Conservation (phyloP, 1,140 invertebrate species). For the Pachyrhynchus sulphureomaculatus region DNA sequence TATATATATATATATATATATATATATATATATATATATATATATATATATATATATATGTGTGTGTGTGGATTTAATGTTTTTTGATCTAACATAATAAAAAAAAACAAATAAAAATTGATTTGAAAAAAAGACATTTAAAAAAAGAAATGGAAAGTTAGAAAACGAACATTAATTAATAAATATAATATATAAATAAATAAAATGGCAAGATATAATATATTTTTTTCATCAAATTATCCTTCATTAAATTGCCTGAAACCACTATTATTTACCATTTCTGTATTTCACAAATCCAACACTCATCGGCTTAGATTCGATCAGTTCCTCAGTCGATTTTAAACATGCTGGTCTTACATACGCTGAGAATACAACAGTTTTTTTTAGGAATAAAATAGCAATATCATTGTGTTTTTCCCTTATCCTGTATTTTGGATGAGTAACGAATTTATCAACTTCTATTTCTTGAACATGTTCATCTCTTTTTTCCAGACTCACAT, state of each 20-base stretch:
- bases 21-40: too few species aligned
- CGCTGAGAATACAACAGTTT: slow-evolving; percentile 64
- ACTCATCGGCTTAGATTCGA: slow-evolving; percentile 64
- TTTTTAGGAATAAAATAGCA: slow-evolving; percentile 68
- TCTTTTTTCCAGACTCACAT: slow-evolving; percentile 46
- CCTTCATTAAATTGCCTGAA: background rate
- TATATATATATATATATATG: too few species aligned
- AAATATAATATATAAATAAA: too few species aligned
- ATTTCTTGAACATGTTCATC: slow-evolving; percentile 52
- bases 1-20: too few species aligned
- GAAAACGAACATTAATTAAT: too few species aligned
- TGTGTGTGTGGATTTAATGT: too few species aligned
- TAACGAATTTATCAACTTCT: slow-evolving; percentile 48
- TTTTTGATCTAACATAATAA: too few species aligned
- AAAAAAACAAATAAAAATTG: background rate
- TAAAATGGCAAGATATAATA: background rate
- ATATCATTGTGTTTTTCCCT: slow-evolving; percentile 59
- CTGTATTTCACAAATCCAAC: slow-evolving; percentile 52
- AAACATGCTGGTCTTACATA: slow-evolving; percentile 81
- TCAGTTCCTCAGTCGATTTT: slow-evolving; percentile 52
- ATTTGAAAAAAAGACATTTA: background rate
- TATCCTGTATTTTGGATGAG: slow-evolving; percentile 54
- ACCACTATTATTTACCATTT: slow-evolving; percentile 13
- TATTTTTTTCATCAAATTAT: background rate
- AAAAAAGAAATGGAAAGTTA: background rate